Evolutionary conservation across 2,888 invertebrate species (phyloP).

Genomic region (Caenorhabditis sp.): DNA sequence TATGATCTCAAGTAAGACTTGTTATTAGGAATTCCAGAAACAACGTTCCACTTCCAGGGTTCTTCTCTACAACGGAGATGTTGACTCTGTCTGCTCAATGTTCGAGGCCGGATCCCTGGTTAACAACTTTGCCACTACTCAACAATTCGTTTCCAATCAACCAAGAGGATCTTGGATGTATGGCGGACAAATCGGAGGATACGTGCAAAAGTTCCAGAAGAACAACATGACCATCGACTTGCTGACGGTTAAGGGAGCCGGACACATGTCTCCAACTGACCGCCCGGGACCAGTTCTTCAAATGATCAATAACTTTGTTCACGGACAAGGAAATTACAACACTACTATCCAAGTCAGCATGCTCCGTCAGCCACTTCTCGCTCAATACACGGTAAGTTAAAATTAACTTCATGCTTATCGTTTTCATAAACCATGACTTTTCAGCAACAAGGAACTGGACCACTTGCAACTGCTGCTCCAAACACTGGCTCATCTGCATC

Average conservation of each 20-base stretch:
- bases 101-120: conserved; percentile 74
- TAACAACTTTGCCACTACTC: conserved; percentile 65
- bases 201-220: conserved; percentile 70
- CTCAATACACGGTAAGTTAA: conserved; percentile 71
- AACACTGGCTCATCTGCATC: not conserved
- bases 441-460: conserved; percentile 50
- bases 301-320: conserved; percentile 87
- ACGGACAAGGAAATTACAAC: conserved; percentile 69
- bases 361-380: conserved; percentile 71
- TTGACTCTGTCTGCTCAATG: conserved; percentile 75
- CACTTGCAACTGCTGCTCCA: not conserved
- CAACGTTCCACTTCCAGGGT: conserved; percentile 52
- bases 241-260: conserved; percentile 85
- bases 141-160: conserved; percentile 52
- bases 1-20: conserved; percentile 65
- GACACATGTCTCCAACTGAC: conserved; percentile 91
- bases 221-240: conserved; percentile 69
- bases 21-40: not conserved
- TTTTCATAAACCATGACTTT: not conserved
- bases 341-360: conserved; percentile 67
- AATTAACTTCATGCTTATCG: too few species aligned
- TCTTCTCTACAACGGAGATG: conserved; percentile 78
- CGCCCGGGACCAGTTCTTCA: conserved; percentile 90
- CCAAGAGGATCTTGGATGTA: conserved; percentile 69
- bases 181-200: conserved; percentile 70